Base-by-base conservation (phyloP, 2,113 vertebrate genomes). In the Centropristis striata region DNA sequence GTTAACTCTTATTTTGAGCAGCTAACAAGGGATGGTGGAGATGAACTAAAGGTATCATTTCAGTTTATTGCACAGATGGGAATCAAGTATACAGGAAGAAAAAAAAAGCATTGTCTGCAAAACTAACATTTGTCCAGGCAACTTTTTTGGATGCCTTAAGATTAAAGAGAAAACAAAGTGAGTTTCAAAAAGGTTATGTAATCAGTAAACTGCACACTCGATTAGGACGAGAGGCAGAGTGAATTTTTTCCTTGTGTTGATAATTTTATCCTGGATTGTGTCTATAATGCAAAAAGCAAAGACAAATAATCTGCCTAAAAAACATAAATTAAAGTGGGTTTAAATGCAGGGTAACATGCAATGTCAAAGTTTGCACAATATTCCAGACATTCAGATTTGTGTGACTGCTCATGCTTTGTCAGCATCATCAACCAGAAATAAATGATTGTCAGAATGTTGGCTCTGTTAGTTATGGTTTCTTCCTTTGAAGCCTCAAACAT, bases 281-380 rank as follows among this genome's bases (percentile, higher is more conserved):
- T 47, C 54, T 25, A 4, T 20, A 27, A n/a, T n/a, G 28, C 12
- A 58, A 25, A 53, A 36, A 53, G 7, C n/a, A 50, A 13, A 41
- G 6, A 14, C 28, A 12, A 21, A 12, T 51, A 25, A 27, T 10
- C 9, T 6, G 32, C 10, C 12, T 27, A 4, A 18, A 53, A 68
- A 9, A 13, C 21, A 25, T 54, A 36, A 25, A 37, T 27, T 3
- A 51, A 51, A n/a, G 18, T 1, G 36, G 37, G 9, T 36, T n/a
- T 2, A 3, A 10, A 69, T 42, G 50, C 9, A 23, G 28, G 50
- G 36, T 11, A 20, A 44, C 21, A 27, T 23, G 32, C 8, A 39
- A 53, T 39, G 49, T 37, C 20, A n/a, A n/a, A n/a, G n/a, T n/a
- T n/a, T 64, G 41, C 39, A 16, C 36, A 60, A 21, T 68, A 53